Percentiles rank a stretch among this genome's conserved stretches.
Evolutionary conservation across 2,888 invertebrate genomes (phyloP).

Genomic region (Torymus texanus): DNA sequence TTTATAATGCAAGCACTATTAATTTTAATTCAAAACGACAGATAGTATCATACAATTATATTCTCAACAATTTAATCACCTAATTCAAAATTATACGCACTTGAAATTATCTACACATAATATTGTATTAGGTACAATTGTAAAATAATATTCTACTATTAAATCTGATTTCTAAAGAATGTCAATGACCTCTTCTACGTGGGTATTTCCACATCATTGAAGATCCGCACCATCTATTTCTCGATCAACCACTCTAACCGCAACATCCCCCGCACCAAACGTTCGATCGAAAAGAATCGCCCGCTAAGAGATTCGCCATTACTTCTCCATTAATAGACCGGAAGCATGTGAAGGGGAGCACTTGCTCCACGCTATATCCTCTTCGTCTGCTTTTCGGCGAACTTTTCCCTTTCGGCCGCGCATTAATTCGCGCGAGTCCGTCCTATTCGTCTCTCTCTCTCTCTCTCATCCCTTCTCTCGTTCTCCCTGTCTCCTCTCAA

Average conservation of each 20-base stretch:
- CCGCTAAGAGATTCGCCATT: constrained; percentile 28
- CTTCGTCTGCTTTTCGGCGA: constrained; percentile 19
- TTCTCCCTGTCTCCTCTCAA: constrained; percentile 15
- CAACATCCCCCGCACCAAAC: background rate
- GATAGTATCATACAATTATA: too few relatives aligned
- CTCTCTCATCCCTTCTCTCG: constrained; percentile 38
- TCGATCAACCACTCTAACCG: background rate
- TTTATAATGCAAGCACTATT: too few relatives aligned
- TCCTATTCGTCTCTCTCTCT: constrained; percentile 45
- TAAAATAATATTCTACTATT: too few relatives aligned
- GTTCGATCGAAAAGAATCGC: background rate
- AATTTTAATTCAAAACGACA: too few relatives aligned
- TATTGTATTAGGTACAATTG: too few relatives aligned
- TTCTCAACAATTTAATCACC: too few relatives aligned
- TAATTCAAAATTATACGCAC: too few relatives aligned
- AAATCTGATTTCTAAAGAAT: too few relatives aligned
- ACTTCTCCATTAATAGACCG: constrained; percentile 50
- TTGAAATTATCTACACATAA: too few relatives aligned
- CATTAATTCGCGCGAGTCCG: constrained; percentile 49
- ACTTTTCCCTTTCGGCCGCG: constrained; percentile 45
- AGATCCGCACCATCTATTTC: background rate
- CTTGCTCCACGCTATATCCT: constrained; percentile 39
- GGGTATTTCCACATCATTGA: too few relatives aligned
- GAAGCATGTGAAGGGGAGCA: constrained; percentile 54
- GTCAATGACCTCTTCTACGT: too few relatives aligned